Evolutionary conservation across 1,140 invertebrate species (phyloP), one percentile per base, ranked within the genome.

Genomic region (Ostrea edulis): DNA sequence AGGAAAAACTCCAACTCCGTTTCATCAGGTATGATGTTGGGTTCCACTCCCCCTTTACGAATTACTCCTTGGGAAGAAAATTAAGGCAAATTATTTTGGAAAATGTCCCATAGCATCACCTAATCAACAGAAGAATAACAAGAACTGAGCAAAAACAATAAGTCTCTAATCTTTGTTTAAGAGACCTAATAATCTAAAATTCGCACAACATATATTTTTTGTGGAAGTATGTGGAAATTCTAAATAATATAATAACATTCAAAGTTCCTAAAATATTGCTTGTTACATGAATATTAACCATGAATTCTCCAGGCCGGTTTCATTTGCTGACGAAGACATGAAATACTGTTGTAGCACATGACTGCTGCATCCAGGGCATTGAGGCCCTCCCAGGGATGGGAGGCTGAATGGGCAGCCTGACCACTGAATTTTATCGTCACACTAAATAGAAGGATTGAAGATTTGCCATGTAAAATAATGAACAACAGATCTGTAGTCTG

Each of bases 1-100:
- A 94, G 58, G 35, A 90, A 91, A 22, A 91, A 90, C 62, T 90
- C 68, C 68, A 94, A 51, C 62, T 91, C 90, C 4, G 94, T 87
- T 62, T 92, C 89, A 3, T 92, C 90, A 20, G 94, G 93, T 8
- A 94, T 94, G 12, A 94, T 87, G 88, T 94, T 94, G 2, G 93
- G 89, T 0, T 68, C 85, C 14, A 86, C 86, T 8, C 94, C 94
- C 20, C 93, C 93, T n/a, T 93, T 93, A 11, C 86, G 92, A n/a
- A 93, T 91, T 44, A 92, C 86, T 53, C 91, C 91, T 92, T 14
- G 12, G 58, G 62, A 58, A 52, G 82, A 8, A 54, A 84, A 86
- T 68, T 12, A 44, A 20, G 7, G 35, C 11, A 9, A 29, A 51
- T n/a, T 12, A 22, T 22, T n/a, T 44, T n/a, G n/a, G 35, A 44